These are phyloP conservation scores for Psilopsiagon aurifrons DNA, from an alignment of 2,113 vertebrate species.

Conservation along the genomic window DNA sequence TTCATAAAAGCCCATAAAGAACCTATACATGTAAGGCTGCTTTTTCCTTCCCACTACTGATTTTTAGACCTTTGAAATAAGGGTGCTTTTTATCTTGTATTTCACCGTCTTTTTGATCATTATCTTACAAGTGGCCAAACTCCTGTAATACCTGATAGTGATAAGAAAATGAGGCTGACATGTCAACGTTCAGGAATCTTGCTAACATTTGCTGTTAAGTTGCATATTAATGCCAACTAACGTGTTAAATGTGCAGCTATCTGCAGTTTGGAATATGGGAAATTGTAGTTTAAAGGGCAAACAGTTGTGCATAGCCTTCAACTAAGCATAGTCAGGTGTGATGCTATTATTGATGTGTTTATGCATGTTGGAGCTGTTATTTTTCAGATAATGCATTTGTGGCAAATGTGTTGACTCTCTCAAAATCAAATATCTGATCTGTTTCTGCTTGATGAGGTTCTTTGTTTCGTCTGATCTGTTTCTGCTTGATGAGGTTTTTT, in stretches of 20 bases:
- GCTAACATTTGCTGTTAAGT: neutral
- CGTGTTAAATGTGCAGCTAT: rapidly evolving
- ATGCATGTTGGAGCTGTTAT: neutral
- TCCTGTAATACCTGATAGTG: neutral
- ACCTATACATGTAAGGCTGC: neutral
- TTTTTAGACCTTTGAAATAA: neutral
- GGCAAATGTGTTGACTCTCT: neutral
- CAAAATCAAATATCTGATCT: neutral
- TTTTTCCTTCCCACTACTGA: neutral
- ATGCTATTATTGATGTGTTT: neutral
- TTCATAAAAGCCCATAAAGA: neutral
- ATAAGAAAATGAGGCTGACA: neutral
- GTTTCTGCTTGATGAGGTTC: neutral
- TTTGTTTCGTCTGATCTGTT: neutral
- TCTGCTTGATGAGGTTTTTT: neutral
- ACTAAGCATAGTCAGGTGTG: neutral
- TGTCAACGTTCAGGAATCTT: neutral
- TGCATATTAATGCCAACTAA: neutral
- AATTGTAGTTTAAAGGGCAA: neutral
- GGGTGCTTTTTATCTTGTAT: neutral
- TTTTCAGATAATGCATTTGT: neutral
- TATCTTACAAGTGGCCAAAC: neutral
- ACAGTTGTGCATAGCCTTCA: neutral
- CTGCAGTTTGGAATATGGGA: neutral
- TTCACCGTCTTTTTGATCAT: neutral